These are phyloP conservation scores for Gymnarchus niloticus DNA, from an alignment of 2,113 vertebrate genomes.

Conservation along the genomic window DNA sequence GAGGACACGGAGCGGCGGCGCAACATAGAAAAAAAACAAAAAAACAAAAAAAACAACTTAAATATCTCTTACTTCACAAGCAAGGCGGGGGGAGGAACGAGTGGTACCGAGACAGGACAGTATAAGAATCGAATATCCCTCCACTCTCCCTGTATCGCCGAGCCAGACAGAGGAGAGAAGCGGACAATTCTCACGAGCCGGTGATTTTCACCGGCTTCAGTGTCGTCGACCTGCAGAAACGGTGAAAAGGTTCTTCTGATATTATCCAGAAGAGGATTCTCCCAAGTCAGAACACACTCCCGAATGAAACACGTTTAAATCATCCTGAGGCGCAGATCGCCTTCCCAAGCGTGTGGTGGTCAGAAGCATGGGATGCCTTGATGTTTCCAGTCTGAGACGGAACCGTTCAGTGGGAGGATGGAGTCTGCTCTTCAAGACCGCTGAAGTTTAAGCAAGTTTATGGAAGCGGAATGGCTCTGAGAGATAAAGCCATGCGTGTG, in stretches of 20 bases:
- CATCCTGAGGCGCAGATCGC: neutral
- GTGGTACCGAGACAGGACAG: neutral
- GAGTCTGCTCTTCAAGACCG: slow-evolving; percentile 3
- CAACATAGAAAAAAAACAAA: no score
- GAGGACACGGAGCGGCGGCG: neutral
- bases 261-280: slow-evolving; percentile 5
- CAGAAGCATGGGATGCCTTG: slow-evolving; percentile 7
- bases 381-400: neutral
- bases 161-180: neutral
- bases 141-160: slow-evolving; percentile 7
- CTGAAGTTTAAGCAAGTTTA: slow-evolving; percentile 38
- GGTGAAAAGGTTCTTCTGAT: neutral
- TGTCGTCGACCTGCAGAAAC: slow-evolving; percentile 5
- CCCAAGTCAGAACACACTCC: neutral
- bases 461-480: slow-evolving; percentile 36
- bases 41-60: slow-evolving; percentile 27
- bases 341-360: neutral
- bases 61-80: slow-evolving; percentile 7
- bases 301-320: neutral
- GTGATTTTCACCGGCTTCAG: slow-evolving; percentile 15
- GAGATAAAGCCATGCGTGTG: slow-evolving; percentile 19
- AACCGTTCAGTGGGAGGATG: slow-evolving; percentile 14
- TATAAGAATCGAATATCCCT: neutral
- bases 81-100: neutral
- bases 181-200: slow-evolving; percentile 15